Percentiles rank a stretch among this genome's conserved stretches.
Evolutionary conservation across 2,113 vertebrate species (phyloP).

Genomic region (Nothocercus julius): DNA sequence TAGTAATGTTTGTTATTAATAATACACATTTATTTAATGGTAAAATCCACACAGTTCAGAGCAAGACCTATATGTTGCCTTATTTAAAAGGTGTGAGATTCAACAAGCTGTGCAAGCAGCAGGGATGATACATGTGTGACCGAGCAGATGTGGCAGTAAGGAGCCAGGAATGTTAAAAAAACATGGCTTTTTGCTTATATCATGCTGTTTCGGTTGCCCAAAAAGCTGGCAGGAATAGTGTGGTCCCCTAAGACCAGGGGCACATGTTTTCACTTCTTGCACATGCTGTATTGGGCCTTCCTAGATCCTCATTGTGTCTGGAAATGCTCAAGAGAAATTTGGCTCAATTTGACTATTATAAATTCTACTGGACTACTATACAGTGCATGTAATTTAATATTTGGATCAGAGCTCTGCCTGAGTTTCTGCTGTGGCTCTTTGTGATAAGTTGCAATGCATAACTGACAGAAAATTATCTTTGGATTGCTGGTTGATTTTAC

Average conservation of each 20-base stretch:
- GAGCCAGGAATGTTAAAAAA: not conserved
- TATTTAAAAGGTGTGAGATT: not conserved
- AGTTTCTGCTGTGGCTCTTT: not conserved
- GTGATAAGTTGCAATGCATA: not conserved
- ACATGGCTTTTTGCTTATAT: rapidly evolving
- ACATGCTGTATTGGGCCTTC: not conserved
- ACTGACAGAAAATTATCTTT: not conserved
- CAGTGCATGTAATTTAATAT: not conserved
- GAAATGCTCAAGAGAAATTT: not conserved
- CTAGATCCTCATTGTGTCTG: not conserved
- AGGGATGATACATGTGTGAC: not conserved
- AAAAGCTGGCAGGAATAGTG: not conserved
- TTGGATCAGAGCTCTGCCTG: not conserved
- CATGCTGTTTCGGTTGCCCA: not conserved
- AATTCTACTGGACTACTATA: not conserved
- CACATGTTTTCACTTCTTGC: not conserved
- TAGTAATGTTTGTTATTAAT: not conserved
- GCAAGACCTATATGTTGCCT: not conserved
- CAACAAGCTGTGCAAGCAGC: not conserved
- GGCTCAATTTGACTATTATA: not conserved
- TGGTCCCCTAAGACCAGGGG: not conserved
- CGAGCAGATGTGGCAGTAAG: not conserved
- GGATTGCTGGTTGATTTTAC: not conserved
- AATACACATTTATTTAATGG: not conserved
- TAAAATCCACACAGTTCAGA: not conserved